These are phyloP conservation scores for Prionace glauca DNA, from an alignment of 2,797 vertebrate genomes.

Conservation along the genomic window DNA sequence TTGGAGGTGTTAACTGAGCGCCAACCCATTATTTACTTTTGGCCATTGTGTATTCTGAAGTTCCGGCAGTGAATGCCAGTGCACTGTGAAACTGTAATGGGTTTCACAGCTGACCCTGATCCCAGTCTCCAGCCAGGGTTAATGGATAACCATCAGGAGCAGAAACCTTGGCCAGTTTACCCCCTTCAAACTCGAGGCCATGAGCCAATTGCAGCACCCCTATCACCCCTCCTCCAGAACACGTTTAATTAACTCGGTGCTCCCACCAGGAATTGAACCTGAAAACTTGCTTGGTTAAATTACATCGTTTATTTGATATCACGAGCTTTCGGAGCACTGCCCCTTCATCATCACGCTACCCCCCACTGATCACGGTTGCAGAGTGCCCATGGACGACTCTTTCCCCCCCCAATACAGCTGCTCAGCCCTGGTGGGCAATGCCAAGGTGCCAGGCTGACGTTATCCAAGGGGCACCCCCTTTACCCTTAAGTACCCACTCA, in stretches of 20 bases:
- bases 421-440: too few species aligned
- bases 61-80: not conserved
- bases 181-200: not conserved
- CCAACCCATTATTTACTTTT: not conserved
- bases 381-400: too few species aligned
- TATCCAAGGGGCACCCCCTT: too few species aligned
- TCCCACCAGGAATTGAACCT: not conserved
- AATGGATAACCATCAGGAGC: not conserved
- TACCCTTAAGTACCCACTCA: too few species aligned
- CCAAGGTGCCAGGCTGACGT: too few species aligned
- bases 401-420: too few species aligned
- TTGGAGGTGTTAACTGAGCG: not conserved
- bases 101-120: not conserved
- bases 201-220: not conserved
- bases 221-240: not conserved
- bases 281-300: not conserved
- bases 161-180: not conserved
- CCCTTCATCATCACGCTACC: too few species aligned
- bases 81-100: not conserved
- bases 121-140: not conserved
- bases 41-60: not conserved
- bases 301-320: not conserved
- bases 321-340: too few species aligned
- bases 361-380: too few species aligned
- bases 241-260: not conserved